Base-by-base conservation (phyloP, 2,888 invertebrate species). In the Maniola hyperantus region DNA sequence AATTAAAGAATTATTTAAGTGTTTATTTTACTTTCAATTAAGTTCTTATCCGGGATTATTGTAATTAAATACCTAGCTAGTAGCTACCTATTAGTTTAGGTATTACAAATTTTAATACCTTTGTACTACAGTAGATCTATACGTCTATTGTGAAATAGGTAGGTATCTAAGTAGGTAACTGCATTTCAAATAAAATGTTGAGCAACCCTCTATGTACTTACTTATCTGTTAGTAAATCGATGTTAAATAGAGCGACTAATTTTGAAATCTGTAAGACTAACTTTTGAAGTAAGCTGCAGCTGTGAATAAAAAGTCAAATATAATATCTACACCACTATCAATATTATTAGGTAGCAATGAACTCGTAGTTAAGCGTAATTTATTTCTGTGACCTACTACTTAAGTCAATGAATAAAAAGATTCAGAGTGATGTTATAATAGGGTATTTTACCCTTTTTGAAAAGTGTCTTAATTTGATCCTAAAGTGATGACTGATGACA, bases 191-290 rank as follows among this genome's bases (percentile, higher is more conserved):
- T 44, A 46, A 26, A 58, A 11, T 26, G 33, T 58, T 58, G 10
- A 33, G 58, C 58, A 58, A 58, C 44, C 26, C 58, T 58, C 26
- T 33, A 46, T 44, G 58, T 58, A 42, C 20, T 10, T 39, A 20
- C 13, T 55, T 57, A 57, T 57, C 57, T 55, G 36, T 55, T 58
- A 44, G 58, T 59, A 59, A 59, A 59, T 59, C 34, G 46, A 48
- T 59, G 59, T 59, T 59, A 59, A 59, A 59, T 59, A 59, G 59
- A 59, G 59, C 59, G 59, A 18, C 33, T 48, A 46, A 48, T 59
- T 59, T 59, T 59, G 59, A 59, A 59, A 59, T 48, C 59, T 48
- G 10, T n/a, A 33, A 46, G 57, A 57, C 42, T 57, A 42, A 59
- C 48, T 59, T 33, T 59, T 59, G 33, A 46, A 34, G 34, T 46